Percentiles rank a stretch among this genome's conserved stretches.
These are phyloP conservation scores for Torymus tubicola DNA, from an alignment of 2,888 invertebrate genomes.

Conservation along the genomic window DNA sequence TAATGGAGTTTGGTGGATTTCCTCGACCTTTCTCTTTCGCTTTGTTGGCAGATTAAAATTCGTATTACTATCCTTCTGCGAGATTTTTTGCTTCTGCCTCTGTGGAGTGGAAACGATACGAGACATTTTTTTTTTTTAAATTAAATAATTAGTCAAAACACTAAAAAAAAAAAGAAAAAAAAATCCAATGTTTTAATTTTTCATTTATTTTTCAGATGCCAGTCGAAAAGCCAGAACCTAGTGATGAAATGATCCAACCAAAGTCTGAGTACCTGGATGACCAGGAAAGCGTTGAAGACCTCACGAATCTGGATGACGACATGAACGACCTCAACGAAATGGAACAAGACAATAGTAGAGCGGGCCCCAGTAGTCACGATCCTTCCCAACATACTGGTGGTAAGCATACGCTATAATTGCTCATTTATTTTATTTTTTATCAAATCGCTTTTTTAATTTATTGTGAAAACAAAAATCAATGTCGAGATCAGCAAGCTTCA, in stretches of 20 bases:
- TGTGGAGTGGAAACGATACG: constrained; percentile 73
- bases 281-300: constrained; percentile 87
- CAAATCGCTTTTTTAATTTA: constrained; percentile 29
- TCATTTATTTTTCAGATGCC: constrained; percentile 66
- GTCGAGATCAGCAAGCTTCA: constrained; percentile 46
- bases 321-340: constrained; percentile 82
- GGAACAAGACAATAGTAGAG: constrained; percentile 83
- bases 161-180: no score
- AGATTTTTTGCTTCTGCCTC: constrained; percentile 61
- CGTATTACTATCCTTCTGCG: constrained; percentile 72
- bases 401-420: constrained; percentile 70
- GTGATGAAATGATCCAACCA: constrained; percentile 81
- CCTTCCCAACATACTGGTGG: constrained; percentile 84
- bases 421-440: constrained; percentile 11
- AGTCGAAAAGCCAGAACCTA: constrained; percentile 79
- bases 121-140: constrained; percentile 61
- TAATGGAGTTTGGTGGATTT: constrained; percentile 68
- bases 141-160: no score
- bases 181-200: neutral
- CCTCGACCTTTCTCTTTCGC: constrained; percentile 69
- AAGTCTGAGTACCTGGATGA: constrained; percentile 87
- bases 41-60: constrained; percentile 73
- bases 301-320: constrained; percentile 90
- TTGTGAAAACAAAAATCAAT: constrained; percentile 48
- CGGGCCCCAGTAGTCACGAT: constrained; percentile 80